These are phyloP conservation scores for Troides aeacus DNA, from an alignment of 2,888 invertebrate species.

Conservation along the genomic window DNA sequence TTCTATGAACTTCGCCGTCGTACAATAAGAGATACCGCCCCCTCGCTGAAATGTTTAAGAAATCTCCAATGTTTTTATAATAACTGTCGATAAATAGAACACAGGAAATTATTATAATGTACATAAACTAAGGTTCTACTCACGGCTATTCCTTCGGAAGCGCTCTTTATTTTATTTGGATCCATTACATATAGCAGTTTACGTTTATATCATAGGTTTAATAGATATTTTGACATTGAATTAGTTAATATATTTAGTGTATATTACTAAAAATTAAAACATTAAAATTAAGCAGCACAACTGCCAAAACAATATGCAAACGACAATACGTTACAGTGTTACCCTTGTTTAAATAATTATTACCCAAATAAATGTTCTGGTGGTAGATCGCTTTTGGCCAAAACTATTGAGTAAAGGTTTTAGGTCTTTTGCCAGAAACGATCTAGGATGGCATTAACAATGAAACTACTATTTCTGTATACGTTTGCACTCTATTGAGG, in stretches of 20 bases:
- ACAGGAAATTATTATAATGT: neutral
- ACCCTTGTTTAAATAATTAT: constrained; percentile 3
- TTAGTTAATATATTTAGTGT: neutral
- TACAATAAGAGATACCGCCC: no score
- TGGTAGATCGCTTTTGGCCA: no score
- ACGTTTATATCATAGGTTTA: neutral
- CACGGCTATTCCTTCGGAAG: constrained; percentile 74
- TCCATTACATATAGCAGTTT: constrained; percentile 49
- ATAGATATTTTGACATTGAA: neutral
- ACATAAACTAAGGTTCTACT: constrained; percentile 38
- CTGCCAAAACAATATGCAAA: constrained; percentile 32
- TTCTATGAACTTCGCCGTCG: no score
- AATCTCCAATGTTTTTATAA: neutral
- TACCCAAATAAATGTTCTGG: no score
- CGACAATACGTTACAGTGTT: constrained; percentile 15
- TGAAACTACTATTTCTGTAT: no score
- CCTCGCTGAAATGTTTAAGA: neutral
- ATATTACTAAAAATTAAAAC: neutral
- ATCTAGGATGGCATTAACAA: no score
- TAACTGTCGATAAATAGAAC: neutral
- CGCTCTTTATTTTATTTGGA: constrained; percentile 62
- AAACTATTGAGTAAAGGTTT: no score
- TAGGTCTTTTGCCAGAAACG: no score
- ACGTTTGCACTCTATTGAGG: no score
- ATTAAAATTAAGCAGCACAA: neutral